A percentile compares a stretch with the other conserved stretches of the same genome.
These are phyloP conservation scores for Tragelaphus strepsiceros DNA, from an alignment of 2,113 vertebrate species.

Conservation along the genomic window DNA sequence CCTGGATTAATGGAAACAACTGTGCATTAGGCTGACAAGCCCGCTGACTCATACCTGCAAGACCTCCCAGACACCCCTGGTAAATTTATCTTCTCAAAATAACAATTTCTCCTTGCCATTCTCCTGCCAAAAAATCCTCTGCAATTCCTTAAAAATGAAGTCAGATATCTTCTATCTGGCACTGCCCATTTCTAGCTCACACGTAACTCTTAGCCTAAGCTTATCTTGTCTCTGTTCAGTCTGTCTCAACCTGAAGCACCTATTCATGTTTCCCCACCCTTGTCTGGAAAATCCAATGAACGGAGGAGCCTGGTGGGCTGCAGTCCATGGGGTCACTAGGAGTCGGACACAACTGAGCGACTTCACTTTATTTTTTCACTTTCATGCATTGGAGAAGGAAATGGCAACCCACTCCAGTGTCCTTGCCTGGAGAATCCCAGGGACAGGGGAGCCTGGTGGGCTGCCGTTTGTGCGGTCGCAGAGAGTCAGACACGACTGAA, in stretches of 20 bases:
- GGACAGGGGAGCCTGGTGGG: too few relatives aligned
- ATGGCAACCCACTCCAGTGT: too few relatives aligned
- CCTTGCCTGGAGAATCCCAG: too few relatives aligned
- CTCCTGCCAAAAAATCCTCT: not conserved
- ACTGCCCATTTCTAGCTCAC: not conserved
- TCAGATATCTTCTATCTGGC: not conserved
- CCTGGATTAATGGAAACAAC: not conserved
- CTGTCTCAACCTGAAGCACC: not conserved
- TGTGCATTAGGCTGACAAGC: not conserved
- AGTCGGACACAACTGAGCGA: accelerated
- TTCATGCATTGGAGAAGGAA: too few relatives aligned
- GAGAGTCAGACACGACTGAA: too few relatives aligned
- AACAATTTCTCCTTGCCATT: not conserved
- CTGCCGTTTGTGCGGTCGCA: accelerated
- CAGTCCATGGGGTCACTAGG: too few relatives aligned
- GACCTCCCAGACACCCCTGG: not conserved
- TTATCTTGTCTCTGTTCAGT: not conserved
- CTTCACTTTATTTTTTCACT: too few relatives aligned
- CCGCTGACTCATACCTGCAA: not conserved
- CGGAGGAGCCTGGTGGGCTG: too few relatives aligned
- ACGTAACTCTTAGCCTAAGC: not conserved
- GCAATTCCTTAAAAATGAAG: not conserved
- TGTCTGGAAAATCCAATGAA: too few relatives aligned
- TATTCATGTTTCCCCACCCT: not conserved
- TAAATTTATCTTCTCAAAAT: not conserved